Evolutionary conservation across 1,140 invertebrate genomes (phyloP).

Genomic region (Triops cancriformis): DNA sequence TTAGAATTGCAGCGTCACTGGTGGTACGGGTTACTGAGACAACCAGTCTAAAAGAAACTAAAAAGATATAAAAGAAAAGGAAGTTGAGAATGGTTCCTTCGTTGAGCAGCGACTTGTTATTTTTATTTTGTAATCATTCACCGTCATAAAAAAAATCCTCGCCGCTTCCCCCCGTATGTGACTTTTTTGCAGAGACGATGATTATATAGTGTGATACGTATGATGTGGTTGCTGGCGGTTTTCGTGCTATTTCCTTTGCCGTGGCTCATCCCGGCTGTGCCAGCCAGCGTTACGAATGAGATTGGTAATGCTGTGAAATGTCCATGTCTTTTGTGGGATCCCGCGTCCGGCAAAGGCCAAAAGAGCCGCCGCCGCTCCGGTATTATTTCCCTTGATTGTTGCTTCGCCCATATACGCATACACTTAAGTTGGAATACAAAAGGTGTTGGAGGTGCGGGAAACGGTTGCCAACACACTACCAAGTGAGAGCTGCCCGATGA

Average conservation of each 20-base stretch:
- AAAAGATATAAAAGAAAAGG: not conserved
- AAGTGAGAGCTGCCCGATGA: not conserved
- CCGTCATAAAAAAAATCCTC: not conserved
- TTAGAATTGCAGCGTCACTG: not conserved
- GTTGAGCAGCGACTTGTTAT: constrained; percentile 1
- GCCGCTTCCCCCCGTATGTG: not conserved
- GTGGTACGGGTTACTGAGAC: not conserved
- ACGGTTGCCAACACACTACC: not conserved
- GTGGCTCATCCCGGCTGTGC: not conserved
- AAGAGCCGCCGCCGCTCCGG: not conserved
- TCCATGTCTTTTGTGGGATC: not conserved
- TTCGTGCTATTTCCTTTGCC: not conserved
- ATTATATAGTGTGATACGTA: constrained; percentile 6
- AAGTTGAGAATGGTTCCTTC: not conserved
- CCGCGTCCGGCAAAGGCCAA: constrained; percentile 11
- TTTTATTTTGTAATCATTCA: not conserved
- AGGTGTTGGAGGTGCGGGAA: not conserved
- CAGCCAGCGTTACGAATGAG: constrained; percentile 12
- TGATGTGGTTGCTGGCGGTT: constrained; percentile 12
- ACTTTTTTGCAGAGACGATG: constrained; percentile 9
- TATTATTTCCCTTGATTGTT: not conserved
- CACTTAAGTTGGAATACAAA: not conserved
- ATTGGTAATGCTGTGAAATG: constrained; percentile 14
- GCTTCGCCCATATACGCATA: not conserved
- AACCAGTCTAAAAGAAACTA: too few relatives aligned